These are phyloP conservation scores for Bagarius yarrelli DNA, from an alignment of 2,113 vertebrate species.

Conservation along the genomic window DNA sequence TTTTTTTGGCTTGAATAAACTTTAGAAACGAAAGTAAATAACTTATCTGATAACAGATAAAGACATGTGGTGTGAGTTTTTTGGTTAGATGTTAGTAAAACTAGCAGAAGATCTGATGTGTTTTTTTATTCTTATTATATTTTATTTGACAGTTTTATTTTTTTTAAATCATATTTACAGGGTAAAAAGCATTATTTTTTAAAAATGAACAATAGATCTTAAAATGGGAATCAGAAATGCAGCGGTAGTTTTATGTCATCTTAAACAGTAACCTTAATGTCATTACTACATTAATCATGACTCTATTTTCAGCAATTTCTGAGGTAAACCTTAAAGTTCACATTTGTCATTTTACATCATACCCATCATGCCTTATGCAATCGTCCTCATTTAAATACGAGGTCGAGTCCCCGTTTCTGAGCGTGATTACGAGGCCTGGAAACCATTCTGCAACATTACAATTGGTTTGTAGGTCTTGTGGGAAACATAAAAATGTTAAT, in stretches of 20 bases:
- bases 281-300: neutral
- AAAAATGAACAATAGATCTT: neutral
- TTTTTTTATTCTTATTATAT: too few species aligned
- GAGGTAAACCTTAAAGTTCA: neutral
- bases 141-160: too few species aligned
- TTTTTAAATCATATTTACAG: too few species aligned
- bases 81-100: too few species aligned
- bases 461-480: neutral
- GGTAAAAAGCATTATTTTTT: too few species aligned
- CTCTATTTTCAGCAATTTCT: neutral
- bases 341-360: neutral
- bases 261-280: neutral
- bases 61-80: too few species aligned
- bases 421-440: neutral
- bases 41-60: too few species aligned
- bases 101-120: too few species aligned
- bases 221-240: neutral
- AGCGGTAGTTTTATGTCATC: neutral
- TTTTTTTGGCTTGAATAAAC: too few species aligned
- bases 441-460: neutral
- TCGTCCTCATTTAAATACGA: neutral
- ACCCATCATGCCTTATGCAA: neutral
- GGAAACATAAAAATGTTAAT: neutral
- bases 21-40: too few species aligned
- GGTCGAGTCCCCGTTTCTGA: neutral